A percentile compares a stretch with the other conserved stretches of the same genome.
phyloP scores from a whole-genome alignment of 2,797 vertebrate species.

The Pyrocephalus nanus region DNA sequence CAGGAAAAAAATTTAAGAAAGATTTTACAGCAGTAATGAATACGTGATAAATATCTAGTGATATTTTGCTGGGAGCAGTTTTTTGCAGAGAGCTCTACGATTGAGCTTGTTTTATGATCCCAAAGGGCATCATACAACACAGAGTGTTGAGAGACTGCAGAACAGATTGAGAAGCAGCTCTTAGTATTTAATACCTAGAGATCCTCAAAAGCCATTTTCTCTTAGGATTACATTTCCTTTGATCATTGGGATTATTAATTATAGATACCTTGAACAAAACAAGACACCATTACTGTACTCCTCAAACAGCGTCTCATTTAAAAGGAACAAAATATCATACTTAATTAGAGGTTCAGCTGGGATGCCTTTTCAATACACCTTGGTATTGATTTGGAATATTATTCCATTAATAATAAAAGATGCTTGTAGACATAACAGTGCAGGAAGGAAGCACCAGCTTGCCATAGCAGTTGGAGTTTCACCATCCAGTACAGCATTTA shows the following conservation, averaged over 20 bases:
- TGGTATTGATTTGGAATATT: conserved; percentile 7
- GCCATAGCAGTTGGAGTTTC: neutral
- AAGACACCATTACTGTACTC: neutral
- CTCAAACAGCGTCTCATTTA: neutral
- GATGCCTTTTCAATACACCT: neutral
- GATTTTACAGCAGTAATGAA: neutral
- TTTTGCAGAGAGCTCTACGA: neutral
- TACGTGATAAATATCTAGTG: neutral
- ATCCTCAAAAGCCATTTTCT: conserved; percentile 45
- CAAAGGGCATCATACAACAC: neutral
- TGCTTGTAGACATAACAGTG: neutral
- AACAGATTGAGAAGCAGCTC: conserved; percentile 7
- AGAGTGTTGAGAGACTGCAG: neutral
- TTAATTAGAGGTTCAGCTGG: conserved; percentile 19
- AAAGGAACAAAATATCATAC: conserved; percentile 22
- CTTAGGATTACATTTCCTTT: conserved; percentile 28
- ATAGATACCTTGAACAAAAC: conserved; percentile 32
- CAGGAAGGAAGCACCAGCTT: neutral
- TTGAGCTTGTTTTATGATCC: neutral
- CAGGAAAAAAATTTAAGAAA: neutral
- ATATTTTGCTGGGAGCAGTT: neutral
- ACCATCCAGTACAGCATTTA: neutral
- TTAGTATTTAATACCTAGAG: neutral
- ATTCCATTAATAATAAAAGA: neutral
- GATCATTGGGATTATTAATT: conserved; percentile 34